Evolutionary conservation across 2,113 vertebrate species (phyloP).

Genomic region (Syngnathus scovelli): DNA sequence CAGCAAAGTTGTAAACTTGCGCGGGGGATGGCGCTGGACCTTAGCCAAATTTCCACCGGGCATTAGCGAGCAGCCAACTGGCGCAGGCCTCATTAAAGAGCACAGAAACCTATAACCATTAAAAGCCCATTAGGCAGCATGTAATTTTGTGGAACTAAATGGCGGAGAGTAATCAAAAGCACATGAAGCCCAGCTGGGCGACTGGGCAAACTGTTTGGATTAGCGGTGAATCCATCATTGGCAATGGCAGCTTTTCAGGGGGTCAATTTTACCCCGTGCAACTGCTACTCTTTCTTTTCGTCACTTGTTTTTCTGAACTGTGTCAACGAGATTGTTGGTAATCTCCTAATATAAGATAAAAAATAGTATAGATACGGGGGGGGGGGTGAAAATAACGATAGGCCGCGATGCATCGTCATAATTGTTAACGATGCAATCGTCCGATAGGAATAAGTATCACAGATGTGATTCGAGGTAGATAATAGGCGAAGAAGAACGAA

Average conservation of each 20-base stretch:
- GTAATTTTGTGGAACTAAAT: slow-evolving; percentile 99
- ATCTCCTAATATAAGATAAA: background rate
- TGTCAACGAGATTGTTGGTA: background rate
- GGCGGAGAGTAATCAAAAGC: slow-evolving; percentile 99
- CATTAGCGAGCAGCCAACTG: slow-evolving; percentile 93
- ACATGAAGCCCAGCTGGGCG: slow-evolving; percentile 99
- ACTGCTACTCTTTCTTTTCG: slow-evolving; percentile 17
- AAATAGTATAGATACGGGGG: background rate
- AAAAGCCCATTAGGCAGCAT: slow-evolving; percentile 99
- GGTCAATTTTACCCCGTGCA: slow-evolving; percentile 83
- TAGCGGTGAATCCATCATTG: slow-evolving; percentile 93
- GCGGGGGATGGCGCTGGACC: slow-evolving; percentile 74
- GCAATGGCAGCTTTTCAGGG: slow-evolving; percentile 85
- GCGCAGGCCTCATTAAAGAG: slow-evolving; percentile 96
- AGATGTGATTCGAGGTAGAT: background rate
- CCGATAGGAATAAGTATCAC: background rate
- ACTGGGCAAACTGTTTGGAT: slow-evolving; percentile 95
- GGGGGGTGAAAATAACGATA: background rate
- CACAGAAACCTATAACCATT: slow-evolving; percentile 99
- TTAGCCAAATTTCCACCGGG: slow-evolving; percentile 93
- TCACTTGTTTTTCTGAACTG: background rate
- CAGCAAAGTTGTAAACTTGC: slow-evolving; percentile 78
- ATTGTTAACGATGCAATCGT: background rate
- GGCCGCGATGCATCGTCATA: background rate
- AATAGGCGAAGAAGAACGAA: background rate